phyloP scores from a whole-genome alignment of 2,888 invertebrate genomes.

The Craniophora ligustri region DNA sequence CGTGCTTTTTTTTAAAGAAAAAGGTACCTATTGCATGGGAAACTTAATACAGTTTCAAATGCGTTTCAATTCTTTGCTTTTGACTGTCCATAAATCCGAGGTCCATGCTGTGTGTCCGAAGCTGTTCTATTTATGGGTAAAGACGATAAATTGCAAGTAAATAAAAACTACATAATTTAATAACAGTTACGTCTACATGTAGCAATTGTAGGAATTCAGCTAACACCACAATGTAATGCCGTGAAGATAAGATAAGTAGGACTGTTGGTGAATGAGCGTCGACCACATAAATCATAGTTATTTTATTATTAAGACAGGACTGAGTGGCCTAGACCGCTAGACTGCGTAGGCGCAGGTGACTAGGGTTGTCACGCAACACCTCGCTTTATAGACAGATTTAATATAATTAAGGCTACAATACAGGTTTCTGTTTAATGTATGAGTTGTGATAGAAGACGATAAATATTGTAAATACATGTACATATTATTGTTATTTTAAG shows the following conservation, averaged over 20 bases:
- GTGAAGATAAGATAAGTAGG: conserved; percentile 37
- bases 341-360: conserved; percentile 42
- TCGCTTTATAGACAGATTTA: background rate
- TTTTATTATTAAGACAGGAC: conserved; percentile 53
- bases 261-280: conserved; percentile 41
- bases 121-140: too few species aligned
- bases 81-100: too few species aligned
- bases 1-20: too few species aligned
- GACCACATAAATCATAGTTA: conserved; percentile 55
- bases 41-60: too few species aligned
- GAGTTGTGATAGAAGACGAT: background rate
- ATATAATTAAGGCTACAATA: background rate
- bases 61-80: too few species aligned
- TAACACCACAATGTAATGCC: conserved; percentile 5
- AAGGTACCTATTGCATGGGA: too few species aligned
- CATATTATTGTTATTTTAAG: too few species aligned
- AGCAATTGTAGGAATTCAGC: conserved; percentile 15
- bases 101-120: too few species aligned
- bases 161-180: background rate
- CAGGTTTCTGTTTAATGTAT: background rate
- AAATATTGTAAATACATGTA: background rate
- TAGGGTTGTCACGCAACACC: conserved; percentile 32
- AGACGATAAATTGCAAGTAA: background rate
- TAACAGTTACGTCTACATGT: background rate
- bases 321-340: conserved; percentile 49